A percentile compares a stretch with the other conserved stretches of the same genome.
These are phyloP conservation scores for Kryptolebias marmoratus DNA, from an alignment of 2,113 vertebrate species.

Conservation along the genomic window DNA sequence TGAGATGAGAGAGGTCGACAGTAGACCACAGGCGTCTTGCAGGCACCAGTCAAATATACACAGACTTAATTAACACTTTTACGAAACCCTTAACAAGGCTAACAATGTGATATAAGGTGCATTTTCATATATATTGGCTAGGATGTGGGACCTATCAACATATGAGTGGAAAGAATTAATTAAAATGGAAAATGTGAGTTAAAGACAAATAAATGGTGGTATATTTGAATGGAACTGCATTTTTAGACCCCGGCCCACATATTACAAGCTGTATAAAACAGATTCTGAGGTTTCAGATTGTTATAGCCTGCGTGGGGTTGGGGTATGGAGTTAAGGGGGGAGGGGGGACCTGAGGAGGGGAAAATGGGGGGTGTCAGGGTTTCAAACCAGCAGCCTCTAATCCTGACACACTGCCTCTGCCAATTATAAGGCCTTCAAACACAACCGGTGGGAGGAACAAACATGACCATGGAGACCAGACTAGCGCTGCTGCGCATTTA, in stretches of 20 bases:
- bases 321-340: not conserved
- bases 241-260: not conserved
- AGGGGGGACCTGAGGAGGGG: slow-evolving; percentile 5
- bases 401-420: slow-evolving; percentile 83
- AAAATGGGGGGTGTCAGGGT: slow-evolving; percentile 67
- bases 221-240: slow-evolving; percentile 8
- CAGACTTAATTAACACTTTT: slow-evolving; percentile 70
- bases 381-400: slow-evolving; percentile 83
- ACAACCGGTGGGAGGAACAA: slow-evolving; percentile 83
- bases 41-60: slow-evolving; percentile 77
- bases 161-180: not conserved
- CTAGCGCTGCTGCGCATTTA: slow-evolving; percentile 82
- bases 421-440: slow-evolving; percentile 85
- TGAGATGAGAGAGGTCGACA: slow-evolving; percentile 70
- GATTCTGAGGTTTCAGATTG: slow-evolving; percentile 43
- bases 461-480: slow-evolving; percentile 84
- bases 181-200: no score
- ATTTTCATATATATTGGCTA: slow-evolving; percentile 10
- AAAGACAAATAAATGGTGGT: not conserved
- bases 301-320: slow-evolving; percentile 31
- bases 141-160: not conserved
- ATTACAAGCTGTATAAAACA: slow-evolving; percentile 8
- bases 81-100: slow-evolving; percentile 50
- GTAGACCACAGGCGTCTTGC: slow-evolving; percentile 70
- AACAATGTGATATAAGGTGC: slow-evolving; percentile 47